Base-by-base conservation (phyloP, 2,888 invertebrate genomes). In the Athalia rosae region DNA sequence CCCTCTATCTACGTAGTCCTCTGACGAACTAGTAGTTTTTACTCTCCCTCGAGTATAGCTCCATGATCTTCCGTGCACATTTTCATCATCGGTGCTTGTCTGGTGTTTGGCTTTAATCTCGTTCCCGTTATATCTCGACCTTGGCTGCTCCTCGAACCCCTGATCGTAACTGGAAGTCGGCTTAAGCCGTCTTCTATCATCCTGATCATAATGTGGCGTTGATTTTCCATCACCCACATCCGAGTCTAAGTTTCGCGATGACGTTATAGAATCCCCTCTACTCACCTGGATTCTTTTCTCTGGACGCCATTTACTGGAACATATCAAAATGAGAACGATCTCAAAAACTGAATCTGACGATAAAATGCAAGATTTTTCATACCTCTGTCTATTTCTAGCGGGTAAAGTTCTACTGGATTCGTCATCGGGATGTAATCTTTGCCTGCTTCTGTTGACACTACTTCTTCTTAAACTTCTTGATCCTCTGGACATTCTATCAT, bases 401-500 rank as follows among this genome's bases (percentile, higher is more conserved):
- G 81, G 67, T 59, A 84, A 79, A 48, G 79, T 81, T 66, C 85
- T 82, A n/a, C 76, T 80, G 43, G 79, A 79, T 2, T 86, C 86
- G 4, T 86, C 86, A 50, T 89, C 87, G 7, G 83, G 84, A 71
- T 87, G 85, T 61, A 82, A 81, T 48, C 84, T 85, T 28, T 79
- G 63, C 81, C 82, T 84, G 79, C 78, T 83, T 69, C 85, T 83
- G 4, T 84, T 78, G 1, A 85, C 78, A 66, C 85, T 87, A 13
- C 90, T 90, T 8, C 91, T 88, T 79, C 90, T 88, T 4, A 82
- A 67, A 58, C 80, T 87, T 58, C 87, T 84, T 1, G 89, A 89
- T 77, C 87, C 85, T 13, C 86, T 83, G 0, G 89, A 89, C 8
- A 89, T 81, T 66, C 89, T 85, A 77, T 90, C 90, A 80, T 92